Evolutionary conservation across 64 coral and sea anemone species (phyloP).

Genomic region (Dendronephthya gigantea): DNA sequence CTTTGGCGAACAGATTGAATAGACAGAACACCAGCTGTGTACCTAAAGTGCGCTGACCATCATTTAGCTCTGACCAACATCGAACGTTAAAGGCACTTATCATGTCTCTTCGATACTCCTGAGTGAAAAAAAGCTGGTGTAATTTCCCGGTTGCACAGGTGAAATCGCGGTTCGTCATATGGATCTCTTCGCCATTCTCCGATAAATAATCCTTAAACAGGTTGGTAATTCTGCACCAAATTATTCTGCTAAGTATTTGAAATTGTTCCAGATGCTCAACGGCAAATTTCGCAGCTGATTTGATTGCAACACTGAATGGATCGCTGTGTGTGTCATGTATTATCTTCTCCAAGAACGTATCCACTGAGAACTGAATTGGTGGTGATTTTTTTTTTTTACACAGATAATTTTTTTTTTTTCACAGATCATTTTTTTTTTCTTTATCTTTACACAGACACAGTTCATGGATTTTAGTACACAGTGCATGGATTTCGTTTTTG

Average conservation of each 20-base stretch:
- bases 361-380: neutral
- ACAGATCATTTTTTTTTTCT: too few relatives aligned
- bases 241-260: neutral
- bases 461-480: too few relatives aligned
- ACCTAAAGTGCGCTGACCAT: slow-evolving; percentile 19
- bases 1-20: slow-evolving; percentile 6
- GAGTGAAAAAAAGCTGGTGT: neutral
- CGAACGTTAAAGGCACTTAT: neutral
- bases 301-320: neutral
- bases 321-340: neutral
- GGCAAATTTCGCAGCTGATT: neutral
- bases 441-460: too few relatives aligned
- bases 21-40: neutral
- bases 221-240: neutral
- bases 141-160: neutral
- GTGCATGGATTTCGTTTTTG: too few relatives aligned
- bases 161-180: neutral
- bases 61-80: neutral
- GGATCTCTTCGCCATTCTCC: neutral
- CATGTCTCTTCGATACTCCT: neutral
- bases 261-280: neutral
- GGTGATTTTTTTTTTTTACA: too few relatives aligned
- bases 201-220: neutral
- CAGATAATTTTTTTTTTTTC: too few relatives aligned
- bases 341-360: neutral